Evolutionary conservation across 1,140 invertebrate species (phyloP).

Genomic region (Saccostrea cuccullata): DNA sequence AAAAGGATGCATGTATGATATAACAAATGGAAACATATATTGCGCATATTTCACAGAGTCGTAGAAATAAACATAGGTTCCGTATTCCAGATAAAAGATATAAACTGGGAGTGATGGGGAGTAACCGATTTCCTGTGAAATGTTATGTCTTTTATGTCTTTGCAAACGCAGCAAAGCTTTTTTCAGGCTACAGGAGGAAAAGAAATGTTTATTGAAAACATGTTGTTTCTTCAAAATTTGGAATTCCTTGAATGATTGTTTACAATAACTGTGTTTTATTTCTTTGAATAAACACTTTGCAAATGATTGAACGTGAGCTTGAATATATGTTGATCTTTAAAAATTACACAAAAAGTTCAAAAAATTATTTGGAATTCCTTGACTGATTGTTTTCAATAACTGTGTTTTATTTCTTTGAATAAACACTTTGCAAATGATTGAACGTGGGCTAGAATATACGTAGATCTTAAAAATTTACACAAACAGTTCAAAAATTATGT

Average conservation of each 20-base stretch:
- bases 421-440: too few relatives aligned
- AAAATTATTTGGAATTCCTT: not conserved
- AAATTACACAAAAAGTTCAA: not conserved
- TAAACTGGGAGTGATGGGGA: not conserved
- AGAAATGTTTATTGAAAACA: not conserved
- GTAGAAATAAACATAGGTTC: not conserved
- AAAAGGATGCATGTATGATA: not conserved
- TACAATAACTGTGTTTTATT: too few relatives aligned
- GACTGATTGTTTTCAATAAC: too few relatives aligned
- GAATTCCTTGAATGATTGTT: not conserved
- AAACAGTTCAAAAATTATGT: not conserved
- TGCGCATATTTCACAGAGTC: not conserved
- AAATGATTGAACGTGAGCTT: too few relatives aligned
- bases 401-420: too few relatives aligned
- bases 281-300: too few relatives aligned
- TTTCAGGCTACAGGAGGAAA: not conserved
- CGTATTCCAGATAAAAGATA: not conserved
- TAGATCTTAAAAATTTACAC: not conserved
- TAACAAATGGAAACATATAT: slow-evolving; percentile 29
- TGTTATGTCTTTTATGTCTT: not conserved
- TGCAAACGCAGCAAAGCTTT: not conserved
- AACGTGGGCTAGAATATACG: too few relatives aligned
- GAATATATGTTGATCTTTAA: not conserved
- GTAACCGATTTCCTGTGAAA: slow-evolving; percentile 22
- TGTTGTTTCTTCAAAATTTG: too few relatives aligned